Percentiles rank a stretch among this genome's conserved stretches.
Evolutionary conservation across 2,113 vertebrate species (phyloP).

Genomic region (Otolemur garnettii): DNA sequence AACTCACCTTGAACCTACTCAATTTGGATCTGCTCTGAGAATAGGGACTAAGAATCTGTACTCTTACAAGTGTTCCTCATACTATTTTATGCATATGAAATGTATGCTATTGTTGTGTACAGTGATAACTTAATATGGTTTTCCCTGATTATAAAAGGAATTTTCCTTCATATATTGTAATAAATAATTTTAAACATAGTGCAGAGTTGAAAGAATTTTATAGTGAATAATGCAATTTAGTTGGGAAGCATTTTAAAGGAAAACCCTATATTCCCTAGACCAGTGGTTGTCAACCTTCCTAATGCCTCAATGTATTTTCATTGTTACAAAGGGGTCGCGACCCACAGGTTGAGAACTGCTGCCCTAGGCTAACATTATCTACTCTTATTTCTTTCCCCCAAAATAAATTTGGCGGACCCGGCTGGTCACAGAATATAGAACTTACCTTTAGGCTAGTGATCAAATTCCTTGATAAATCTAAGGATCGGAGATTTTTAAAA

Average conservation of each 20-base stretch:
- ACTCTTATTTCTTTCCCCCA: conserved; percentile 42
- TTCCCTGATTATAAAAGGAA: conserved; percentile 27
- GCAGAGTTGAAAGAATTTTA: conserved; percentile 56
- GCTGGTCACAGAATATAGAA: conserved; percentile 50
- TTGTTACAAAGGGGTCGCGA: no score
- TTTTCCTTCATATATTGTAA: conserved; percentile 45
- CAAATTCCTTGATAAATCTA: conserved; percentile 87
- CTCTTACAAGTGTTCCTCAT: neutral
- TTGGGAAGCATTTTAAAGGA: conserved; percentile 56
- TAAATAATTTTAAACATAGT: conserved; percentile 51
- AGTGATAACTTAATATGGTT: conserved; percentile 40
- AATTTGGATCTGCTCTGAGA: conserved; percentile 34
- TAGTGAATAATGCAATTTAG: conserved; percentile 52
- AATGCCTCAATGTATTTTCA: no score
- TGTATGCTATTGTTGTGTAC: neutral
- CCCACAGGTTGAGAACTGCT: no score
- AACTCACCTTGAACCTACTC: neutral
- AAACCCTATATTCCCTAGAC: conserved; percentile 4
- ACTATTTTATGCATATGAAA: conserved; percentile 41
- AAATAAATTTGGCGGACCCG: conserved; percentile 24
- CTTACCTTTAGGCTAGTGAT: conserved; percentile 84
- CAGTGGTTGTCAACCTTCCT: conserved; percentile 14
- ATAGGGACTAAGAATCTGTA: conserved; percentile 35
- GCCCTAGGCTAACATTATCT: neutral
- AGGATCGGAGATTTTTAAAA: conserved; percentile 84